These are phyloP conservation scores for Acanthurus leucopareius DNA, from an alignment of 2,797 vertebrate genomes.

Conservation along the genomic window DNA sequence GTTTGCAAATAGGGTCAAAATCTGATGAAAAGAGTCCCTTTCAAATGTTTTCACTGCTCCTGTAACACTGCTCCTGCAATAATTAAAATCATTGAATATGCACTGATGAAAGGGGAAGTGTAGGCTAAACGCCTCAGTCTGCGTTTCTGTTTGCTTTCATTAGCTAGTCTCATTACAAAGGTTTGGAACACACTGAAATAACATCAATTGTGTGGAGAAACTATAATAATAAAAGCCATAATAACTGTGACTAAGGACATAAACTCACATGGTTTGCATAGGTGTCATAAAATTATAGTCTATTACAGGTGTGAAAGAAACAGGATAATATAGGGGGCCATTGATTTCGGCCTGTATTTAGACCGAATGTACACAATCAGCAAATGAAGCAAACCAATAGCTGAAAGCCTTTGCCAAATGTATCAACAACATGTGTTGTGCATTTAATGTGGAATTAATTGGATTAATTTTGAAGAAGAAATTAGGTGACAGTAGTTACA, in stretches of 20 bases:
- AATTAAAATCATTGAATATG: conserved; percentile 32
- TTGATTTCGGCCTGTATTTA: conserved; percentile 27
- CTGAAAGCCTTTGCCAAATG: conserved; percentile 16
- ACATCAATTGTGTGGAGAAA: conserved; percentile 13
- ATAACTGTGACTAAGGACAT: conserved; percentile 15
- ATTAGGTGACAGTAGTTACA: background rate
- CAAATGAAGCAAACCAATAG: conserved; percentile 6
- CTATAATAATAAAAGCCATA: conserved; percentile 16
- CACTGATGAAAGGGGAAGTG: conserved; percentile 8
- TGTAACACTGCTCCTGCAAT: conserved; percentile 2
- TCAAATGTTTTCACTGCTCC: conserved; percentile 24
- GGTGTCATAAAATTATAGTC: conserved; percentile 12
- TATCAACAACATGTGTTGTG: conserved; percentile 11
- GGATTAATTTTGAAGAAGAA: conserved; percentile 1
- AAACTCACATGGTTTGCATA: background rate
- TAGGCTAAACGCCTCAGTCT: conserved; percentile 15
- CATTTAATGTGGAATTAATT: conserved; percentile 17
- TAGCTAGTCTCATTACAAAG: conserved; percentile 10
- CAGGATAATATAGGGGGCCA: conserved; percentile 20
- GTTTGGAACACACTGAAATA: conserved; percentile 10
- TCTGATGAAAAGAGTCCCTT: conserved; percentile 28
- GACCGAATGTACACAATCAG: conserved; percentile 27
- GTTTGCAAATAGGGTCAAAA: background rate
- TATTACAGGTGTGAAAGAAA: conserved; percentile 36
- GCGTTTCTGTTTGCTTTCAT: conserved; percentile 23